phyloP scores from a whole-genome alignment of 2,797 vertebrate genomes.

The Pseudotriccus pelzelni region DNA sequence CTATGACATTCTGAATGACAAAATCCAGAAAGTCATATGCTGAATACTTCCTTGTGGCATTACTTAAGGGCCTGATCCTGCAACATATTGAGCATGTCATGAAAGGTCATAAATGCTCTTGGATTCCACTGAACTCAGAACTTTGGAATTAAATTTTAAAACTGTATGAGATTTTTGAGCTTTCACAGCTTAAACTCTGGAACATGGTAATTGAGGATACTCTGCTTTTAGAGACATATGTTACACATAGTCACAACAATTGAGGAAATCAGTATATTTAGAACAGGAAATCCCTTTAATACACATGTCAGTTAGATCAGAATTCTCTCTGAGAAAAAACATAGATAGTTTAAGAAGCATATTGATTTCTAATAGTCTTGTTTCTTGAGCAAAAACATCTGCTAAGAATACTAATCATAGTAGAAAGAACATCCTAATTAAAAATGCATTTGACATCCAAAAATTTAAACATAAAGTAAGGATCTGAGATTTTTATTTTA shows the following conservation, averaged over 20 bases:
- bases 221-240: constrained; percentile 32
- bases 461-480: neutral
- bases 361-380: constrained; percentile 20
- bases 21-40: constrained; percentile 34
- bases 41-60: constrained; percentile 12
- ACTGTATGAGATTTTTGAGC: neutral
- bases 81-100: neutral
- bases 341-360: constrained; percentile 23
- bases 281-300: constrained; percentile 46
- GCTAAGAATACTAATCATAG: neutral
- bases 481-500: neutral
- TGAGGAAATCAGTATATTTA: constrained; percentile 40
- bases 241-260: neutral
- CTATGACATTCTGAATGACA: constrained; percentile 11
- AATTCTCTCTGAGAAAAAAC: constrained; percentile 35
- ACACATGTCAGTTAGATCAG: constrained; percentile 27
- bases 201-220: neutral
- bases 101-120: neutral
- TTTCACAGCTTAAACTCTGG: neutral
- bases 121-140: neutral
- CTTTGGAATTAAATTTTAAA: neutral
- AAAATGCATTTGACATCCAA: constrained; percentile 9
- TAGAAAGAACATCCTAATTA: constrained; percentile 16
- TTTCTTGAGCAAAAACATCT: constrained; percentile 50
- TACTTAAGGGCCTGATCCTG: constrained; percentile 12